Evolutionary conservation across 2,113 vertebrate species (phyloP).

Genomic region (Condylura cristata): DNA sequence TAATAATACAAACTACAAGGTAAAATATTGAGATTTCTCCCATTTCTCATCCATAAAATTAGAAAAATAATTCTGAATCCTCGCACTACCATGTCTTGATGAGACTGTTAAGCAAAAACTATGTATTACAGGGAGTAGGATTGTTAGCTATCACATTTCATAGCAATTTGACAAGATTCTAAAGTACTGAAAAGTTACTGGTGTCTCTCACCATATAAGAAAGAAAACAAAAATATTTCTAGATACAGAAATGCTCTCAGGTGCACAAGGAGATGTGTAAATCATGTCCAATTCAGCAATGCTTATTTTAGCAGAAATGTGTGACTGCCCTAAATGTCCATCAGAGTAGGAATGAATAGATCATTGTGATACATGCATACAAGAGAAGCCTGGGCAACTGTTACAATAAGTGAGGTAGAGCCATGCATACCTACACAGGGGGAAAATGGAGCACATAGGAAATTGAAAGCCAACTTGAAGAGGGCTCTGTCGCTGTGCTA

Average conservation of each 20-base stretch:
- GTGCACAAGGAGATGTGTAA: not conserved
- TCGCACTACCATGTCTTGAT: not conserved
- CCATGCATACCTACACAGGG: not conserved
- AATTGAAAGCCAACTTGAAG: not conserved
- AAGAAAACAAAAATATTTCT: not conserved
- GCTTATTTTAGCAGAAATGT: slow-evolving; percentile 2
- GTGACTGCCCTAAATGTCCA: not conserved
- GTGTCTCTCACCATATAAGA: not conserved
- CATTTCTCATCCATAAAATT: not conserved
- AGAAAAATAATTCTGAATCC: not conserved
- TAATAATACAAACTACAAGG: not conserved
- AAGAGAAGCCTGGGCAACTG: too few species aligned
- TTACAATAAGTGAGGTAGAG: not conserved
- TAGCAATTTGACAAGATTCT: not conserved
- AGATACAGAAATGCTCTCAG: not conserved
- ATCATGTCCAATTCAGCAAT: not conserved
- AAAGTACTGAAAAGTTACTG: not conserved
- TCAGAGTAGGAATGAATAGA: not conserved
- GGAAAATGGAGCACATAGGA: not conserved
- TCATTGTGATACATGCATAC: not conserved
- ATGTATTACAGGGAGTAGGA: not conserved
- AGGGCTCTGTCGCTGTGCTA: not conserved
- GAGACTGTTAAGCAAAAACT: not conserved
- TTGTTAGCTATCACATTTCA: not conserved
- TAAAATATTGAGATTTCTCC: not conserved